These are phyloP conservation scores for Lepisosteus oculatus DNA, from an alignment of 2,113 vertebrate species.

Conservation along the genomic window DNA sequence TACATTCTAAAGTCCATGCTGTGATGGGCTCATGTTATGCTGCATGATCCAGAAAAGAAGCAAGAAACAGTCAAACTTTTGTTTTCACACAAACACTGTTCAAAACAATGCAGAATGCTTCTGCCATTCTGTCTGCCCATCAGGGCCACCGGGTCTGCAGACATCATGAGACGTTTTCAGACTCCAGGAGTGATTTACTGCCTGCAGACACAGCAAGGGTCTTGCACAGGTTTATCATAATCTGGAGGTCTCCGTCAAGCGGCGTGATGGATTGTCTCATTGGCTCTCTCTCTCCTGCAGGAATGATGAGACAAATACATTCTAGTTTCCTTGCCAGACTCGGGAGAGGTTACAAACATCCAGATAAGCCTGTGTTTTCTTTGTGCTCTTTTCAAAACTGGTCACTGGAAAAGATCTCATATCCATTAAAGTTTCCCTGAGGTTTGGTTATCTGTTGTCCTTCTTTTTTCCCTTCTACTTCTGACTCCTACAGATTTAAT, in stretches of 20 bases:
- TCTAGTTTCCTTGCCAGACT: background rate
- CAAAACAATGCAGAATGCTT: background rate
- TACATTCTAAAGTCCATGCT: too few relatives aligned
- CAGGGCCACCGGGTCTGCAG: background rate
- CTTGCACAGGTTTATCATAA: conserved; percentile 2
- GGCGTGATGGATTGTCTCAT: conserved; percentile 1
- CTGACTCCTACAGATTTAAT: too few relatives aligned
- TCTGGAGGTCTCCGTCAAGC: conserved; percentile 8
- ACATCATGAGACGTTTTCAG: background rate
- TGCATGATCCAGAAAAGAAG: background rate
- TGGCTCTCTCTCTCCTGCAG: background rate
- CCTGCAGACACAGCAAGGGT: background rate
- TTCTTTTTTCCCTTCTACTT: too few relatives aligned
- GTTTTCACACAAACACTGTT: background rate
- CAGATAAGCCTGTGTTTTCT: background rate
- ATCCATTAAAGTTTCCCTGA: background rate
- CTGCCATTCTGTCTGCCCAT: background rate
- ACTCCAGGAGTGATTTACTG: conserved; percentile 6
- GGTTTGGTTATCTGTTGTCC: too few relatives aligned
- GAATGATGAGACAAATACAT: conserved; percentile 1
- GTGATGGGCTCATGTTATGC: background rate
- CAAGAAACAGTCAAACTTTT: background rate
- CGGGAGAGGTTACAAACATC: background rate
- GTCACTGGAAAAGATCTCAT: background rate
- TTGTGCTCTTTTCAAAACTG: background rate